Conservation (phyloP, 1,140 invertebrate species). For the Drosophila seguyi region DNA sequence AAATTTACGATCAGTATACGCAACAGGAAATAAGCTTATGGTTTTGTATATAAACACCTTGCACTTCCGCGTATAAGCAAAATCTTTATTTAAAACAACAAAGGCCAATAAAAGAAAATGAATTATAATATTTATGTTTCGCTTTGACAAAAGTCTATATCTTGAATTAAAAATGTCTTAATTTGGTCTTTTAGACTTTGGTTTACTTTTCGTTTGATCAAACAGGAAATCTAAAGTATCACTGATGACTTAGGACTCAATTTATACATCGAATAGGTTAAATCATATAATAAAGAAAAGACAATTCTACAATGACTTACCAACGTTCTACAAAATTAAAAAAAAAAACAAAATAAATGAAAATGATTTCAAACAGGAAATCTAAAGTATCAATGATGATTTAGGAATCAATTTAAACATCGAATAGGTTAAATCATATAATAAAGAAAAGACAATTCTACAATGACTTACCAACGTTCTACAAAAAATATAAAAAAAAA, state of each 20-base stretch:
- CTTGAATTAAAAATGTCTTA: no score
- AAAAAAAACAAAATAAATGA: no score
- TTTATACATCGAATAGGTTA: no score
- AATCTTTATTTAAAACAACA: constrained; percentile 5
- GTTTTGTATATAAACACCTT: not conserved
- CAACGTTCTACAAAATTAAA: no score
- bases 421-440: not conserved
- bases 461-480: not conserved
- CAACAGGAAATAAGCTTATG: not conserved
- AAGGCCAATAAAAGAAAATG: not conserved
- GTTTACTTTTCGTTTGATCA: no score
- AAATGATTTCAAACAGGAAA: no score
- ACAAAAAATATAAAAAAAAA: not conserved
- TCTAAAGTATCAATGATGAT: no score
- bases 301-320: no score
- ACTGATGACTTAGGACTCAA: no score
- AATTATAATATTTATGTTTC: not conserved
- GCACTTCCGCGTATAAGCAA: constrained; percentile 13
- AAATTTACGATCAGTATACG: not conserved
- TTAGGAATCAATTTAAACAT: not conserved
- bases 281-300: no score
- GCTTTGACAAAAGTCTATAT: not conserved
- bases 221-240: no score
- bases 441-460: not conserved
- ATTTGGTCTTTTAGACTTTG: no score